These are phyloP conservation scores for Calliopsis andreniformis DNA, from an alignment of 1,140 invertebrate genomes.

Conservation along the genomic window DNA sequence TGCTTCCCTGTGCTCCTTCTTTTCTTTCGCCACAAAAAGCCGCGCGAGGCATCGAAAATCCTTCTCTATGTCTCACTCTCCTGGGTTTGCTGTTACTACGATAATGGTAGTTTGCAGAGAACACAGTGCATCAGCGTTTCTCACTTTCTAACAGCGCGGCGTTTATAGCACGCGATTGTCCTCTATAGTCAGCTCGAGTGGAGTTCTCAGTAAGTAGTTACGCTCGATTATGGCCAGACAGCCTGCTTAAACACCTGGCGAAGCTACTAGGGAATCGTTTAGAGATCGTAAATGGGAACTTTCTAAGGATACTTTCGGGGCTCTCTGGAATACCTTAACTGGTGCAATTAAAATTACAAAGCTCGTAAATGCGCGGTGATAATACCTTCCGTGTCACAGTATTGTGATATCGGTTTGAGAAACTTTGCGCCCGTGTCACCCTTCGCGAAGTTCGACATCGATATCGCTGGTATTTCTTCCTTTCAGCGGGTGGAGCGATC, in stretches of 20 bases:
- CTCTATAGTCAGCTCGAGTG: too few relatives aligned
- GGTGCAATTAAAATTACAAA: not conserved
- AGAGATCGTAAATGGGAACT: not conserved
- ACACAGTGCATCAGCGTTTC: slow-evolving; percentile 11
- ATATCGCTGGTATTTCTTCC: not conserved
- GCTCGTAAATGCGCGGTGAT: not conserved
- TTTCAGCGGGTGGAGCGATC: not conserved
- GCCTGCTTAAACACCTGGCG: not conserved
- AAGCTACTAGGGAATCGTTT: not conserved
- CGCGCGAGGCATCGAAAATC: not conserved
- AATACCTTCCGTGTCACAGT: too few relatives aligned
- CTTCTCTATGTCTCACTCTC: slow-evolving; percentile 38
- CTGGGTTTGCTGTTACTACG: slow-evolving; percentile 6
- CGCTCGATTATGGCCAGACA: not conserved
- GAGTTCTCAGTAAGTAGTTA: not conserved
- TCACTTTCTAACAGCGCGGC: slow-evolving; percentile 12
- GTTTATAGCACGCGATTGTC: slow-evolving; percentile 6
- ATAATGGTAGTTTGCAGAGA: slow-evolving; percentile 52
- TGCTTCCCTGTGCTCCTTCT: too few relatives aligned
- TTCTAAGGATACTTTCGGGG: not conserved
- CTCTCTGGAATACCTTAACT: not conserved
- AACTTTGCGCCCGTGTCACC: not conserved
- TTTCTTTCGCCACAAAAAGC: too few relatives aligned
- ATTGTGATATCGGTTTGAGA: not conserved
- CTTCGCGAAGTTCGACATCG: slow-evolving; percentile 1